These are phyloP conservation scores for Dysidea cf. avara DNA, from an alignment of 37 sponge, comb jelly and placozoan species.

Conservation along the genomic window DNA sequence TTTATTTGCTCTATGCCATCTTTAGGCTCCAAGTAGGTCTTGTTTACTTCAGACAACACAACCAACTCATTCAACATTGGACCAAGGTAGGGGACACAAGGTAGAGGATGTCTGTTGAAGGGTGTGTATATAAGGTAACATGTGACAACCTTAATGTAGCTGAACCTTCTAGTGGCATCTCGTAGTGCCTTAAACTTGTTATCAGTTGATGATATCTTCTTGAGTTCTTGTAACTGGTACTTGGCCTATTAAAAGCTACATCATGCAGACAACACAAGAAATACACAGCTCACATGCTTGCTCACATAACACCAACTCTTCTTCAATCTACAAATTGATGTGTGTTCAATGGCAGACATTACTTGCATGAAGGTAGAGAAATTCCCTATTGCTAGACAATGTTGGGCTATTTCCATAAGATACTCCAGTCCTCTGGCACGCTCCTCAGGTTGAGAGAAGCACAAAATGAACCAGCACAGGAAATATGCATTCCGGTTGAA, in stretches of 20 bases:
- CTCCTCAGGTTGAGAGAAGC: too few relatives aligned
- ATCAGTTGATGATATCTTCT: constrained; percentile 34
- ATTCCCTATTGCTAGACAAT: constrained; percentile 11
- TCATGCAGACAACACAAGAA: too few relatives aligned
- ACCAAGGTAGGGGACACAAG: constrained; percentile 56
- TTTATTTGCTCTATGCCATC: constrained; percentile 32
- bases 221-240: constrained; percentile 25
- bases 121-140: neutral
- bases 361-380: constrained; percentile 57
- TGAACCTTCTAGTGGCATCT: constrained; percentile 42
- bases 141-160: neutral
- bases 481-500: too few relatives aligned
- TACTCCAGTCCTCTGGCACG: too few relatives aligned
- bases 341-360: constrained; percentile 49
- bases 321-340: constrained; percentile 33
- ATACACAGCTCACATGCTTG: constrained; percentile 42
- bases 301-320: constrained; percentile 32
- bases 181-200: constrained; percentile 55
- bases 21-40: constrained; percentile 25
- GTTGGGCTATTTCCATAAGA: too few relatives aligned
- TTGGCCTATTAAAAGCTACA: constrained; percentile 19
- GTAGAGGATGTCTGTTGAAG: constrained; percentile 21
- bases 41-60: constrained; percentile 33
- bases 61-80: constrained; percentile 51
- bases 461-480: too few relatives aligned